Evolutionary conservation across 2,888 invertebrate species (phyloP).

Genomic region (Pegoplata infirma): DNA sequence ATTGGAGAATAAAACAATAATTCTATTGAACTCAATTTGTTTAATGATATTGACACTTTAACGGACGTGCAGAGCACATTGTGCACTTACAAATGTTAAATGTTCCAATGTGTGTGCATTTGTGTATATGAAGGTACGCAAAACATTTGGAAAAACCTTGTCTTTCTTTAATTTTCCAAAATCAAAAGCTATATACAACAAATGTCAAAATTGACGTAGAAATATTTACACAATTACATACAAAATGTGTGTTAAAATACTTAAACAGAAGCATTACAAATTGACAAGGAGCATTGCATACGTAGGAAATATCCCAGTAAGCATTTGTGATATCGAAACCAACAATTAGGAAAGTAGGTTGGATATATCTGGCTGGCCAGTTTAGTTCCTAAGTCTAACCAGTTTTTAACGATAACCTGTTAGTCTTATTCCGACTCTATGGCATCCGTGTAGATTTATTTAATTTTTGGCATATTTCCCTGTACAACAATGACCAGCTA

Average conservation of each 20-base stretch:
- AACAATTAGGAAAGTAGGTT: too few relatives aligned
- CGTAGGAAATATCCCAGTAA: too few relatives aligned
- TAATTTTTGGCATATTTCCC: too few relatives aligned
- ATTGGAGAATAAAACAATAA: not conserved
- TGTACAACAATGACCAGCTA: too few relatives aligned
- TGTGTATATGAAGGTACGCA: not conserved
- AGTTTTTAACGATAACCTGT: too few relatives aligned
- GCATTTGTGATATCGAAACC: too few relatives aligned
- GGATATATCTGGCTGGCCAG: too few relatives aligned
- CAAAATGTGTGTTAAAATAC: not conserved
- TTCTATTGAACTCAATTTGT: conserved; percentile 19
- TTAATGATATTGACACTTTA: conserved; percentile 14
- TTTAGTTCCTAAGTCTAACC: too few relatives aligned
- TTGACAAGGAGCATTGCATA: not conserved
- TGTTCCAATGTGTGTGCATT: not conserved
- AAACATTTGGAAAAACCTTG: conserved; percentile 10
- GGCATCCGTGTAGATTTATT: too few relatives aligned
- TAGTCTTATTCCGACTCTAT: too few relatives aligned
- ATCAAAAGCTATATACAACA: too few relatives aligned
- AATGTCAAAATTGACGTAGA: conserved; percentile 44
- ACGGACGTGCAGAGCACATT: not conserved
- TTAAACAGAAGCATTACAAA: not conserved
- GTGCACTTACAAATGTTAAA: too few relatives aligned
- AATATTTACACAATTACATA: conserved; percentile 10
- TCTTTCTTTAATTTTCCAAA: not conserved